phyloP scores from a whole-genome alignment of 2,888 invertebrate genomes.

The Pemphredon lugubris region DNA sequence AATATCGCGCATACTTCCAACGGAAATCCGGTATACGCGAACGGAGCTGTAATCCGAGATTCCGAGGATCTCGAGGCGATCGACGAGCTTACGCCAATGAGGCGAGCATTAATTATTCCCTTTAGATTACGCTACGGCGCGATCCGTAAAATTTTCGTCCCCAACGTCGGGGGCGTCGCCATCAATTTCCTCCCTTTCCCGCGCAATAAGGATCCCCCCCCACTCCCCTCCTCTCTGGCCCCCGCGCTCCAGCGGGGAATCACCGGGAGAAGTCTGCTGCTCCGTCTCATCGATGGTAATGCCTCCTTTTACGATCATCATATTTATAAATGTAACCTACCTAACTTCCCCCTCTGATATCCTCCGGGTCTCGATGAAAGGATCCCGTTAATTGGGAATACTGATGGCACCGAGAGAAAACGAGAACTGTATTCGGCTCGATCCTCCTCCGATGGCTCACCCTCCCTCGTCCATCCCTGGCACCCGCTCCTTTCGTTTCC shows the following conservation, averaged over 20 bases:
- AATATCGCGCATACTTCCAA: background rate
- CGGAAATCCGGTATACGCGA: background rate
- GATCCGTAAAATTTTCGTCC: slow-evolving; percentile 59
- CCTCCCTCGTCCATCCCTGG: slow-evolving; percentile 31
- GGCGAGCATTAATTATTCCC: slow-evolving; percentile 69
- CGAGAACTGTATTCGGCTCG: slow-evolving; percentile 69
- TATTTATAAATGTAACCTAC: slow-evolving; percentile 69
- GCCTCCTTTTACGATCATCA: slow-evolving; percentile 70
- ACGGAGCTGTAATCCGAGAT: slow-evolving; percentile 21
- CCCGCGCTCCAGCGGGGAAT: slow-evolving; percentile 13
- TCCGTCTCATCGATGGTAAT: slow-evolving; percentile 62
- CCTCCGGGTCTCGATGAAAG: slow-evolving; percentile 72
- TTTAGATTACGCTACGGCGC: slow-evolving; percentile 66
- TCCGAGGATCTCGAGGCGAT: slow-evolving; percentile 26
- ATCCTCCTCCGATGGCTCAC: slow-evolving; percentile 55
- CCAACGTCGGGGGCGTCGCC: slow-evolving; percentile 50
- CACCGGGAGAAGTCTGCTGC: slow-evolving; percentile 57
- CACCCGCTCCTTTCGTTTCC: too few relatives aligned
- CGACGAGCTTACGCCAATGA: slow-evolving; percentile 53
- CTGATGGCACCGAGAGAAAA: slow-evolving; percentile 72
- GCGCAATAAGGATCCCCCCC: slow-evolving; percentile 47
- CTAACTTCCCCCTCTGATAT: slow-evolving; percentile 41
- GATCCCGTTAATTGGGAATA: slow-evolving; percentile 78
- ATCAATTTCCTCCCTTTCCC: slow-evolving; percentile 63
- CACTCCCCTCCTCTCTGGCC: too few relatives aligned